Percentiles rank a stretch among this genome's conserved stretches.
phyloP scores from a whole-genome alignment of 2,797 vertebrate species.

The Pseudopleuronectes americanus region DNA sequence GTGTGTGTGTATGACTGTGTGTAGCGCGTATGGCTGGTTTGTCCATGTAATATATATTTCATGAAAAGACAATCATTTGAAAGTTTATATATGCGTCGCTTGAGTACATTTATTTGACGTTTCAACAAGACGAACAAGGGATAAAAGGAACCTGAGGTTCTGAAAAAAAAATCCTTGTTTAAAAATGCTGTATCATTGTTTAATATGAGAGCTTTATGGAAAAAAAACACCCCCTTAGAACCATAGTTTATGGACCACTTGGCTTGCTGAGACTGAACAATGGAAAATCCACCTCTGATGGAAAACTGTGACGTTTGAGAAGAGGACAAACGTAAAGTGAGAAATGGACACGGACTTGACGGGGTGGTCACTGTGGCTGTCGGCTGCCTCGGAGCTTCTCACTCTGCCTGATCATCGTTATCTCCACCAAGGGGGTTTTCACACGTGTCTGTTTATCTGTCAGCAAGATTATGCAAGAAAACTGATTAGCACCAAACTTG shows the following conservation, averaged over 20 bases:
- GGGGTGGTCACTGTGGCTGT: slow-evolving; percentile 48
- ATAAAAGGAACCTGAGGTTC: slow-evolving; percentile 57
- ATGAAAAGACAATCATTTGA: slow-evolving; percentile 85
- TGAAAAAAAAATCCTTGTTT: slow-evolving; percentile 69
- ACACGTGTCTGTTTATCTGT: not conserved
- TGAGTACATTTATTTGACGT: slow-evolving; percentile 57
- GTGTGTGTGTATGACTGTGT: slow-evolving; percentile 55
- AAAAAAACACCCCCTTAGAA: slow-evolving; percentile 55
- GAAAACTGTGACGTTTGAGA: slow-evolving; percentile 52
- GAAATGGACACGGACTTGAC: slow-evolving; percentile 59
- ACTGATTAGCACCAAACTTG: not conserved
- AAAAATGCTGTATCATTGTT: slow-evolving; percentile 71
- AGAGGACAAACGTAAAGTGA: slow-evolving; percentile 51
- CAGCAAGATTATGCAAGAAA: slow-evolving; percentile 5
- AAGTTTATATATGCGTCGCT: slow-evolving; percentile 69
- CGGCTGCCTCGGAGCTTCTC: slow-evolving; percentile 63
- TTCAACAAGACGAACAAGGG: slow-evolving; percentile 58
- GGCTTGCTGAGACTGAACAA: slow-evolving; percentile 57
- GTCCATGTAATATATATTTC: slow-evolving; percentile 71
- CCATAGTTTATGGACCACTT: slow-evolving; percentile 61
- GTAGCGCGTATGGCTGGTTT: slow-evolving; percentile 55
- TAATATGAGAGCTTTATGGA: slow-evolving; percentile 75
- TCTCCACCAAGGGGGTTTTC: not conserved
- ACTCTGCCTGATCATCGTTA: slow-evolving; percentile 68
- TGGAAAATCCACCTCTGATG: slow-evolving; percentile 46